Base-by-base conservation (phyloP, 2,888 invertebrate species). In the Pinctada fucata region DNA sequence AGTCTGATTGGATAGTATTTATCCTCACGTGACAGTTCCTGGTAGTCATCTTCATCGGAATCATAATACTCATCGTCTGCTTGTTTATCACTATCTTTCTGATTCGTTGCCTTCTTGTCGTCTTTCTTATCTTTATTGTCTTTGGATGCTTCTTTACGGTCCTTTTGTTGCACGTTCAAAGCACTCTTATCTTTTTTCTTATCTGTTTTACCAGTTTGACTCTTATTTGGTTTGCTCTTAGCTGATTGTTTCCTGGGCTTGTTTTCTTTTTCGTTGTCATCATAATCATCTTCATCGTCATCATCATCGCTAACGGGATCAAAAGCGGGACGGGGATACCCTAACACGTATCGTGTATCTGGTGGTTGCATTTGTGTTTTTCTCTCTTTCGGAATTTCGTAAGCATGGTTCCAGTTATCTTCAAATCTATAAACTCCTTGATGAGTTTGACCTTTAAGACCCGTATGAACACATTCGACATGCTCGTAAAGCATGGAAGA, bases 401-500 rank as follows among this genome's bases (percentile, higher is more conserved):
- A 65, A 13, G 49, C 45, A 8, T 73, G 69, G 3, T 58, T 76
- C 79, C 79, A 80, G 64, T 80, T 77, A 51, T 69, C 64, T 8
- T 72, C 47, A 51, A 80, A 80, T 45, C 58, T 69, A 49, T 31
- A 72, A 3, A 80, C 79, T 66, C 79, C 79, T 6, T 75, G 72
- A 66, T 80, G 79, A 4, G 76, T 66, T 50, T 80, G 76, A 8
- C 79, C 79, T 58, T 71, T 73, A 49, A 80, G 58, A 13, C 76
- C 76, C 2, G 70, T 63, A 66, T 88, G 88, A 2, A 85, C 85
- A 71, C 88, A 88, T 3, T 75, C 75, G 6, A 88, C 79, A 67
- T 83, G 82, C 76, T 88, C 88, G 68, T 88, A 88, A 66, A 88
- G 82, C 88, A 88, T 88, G 49, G 88, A 86, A 0, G 88, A 86